Evolutionary conservation across 2,888 invertebrate species (phyloP), one percentile per base, ranked within the genome.

Genomic region (Pherbina coryleti): DNA sequence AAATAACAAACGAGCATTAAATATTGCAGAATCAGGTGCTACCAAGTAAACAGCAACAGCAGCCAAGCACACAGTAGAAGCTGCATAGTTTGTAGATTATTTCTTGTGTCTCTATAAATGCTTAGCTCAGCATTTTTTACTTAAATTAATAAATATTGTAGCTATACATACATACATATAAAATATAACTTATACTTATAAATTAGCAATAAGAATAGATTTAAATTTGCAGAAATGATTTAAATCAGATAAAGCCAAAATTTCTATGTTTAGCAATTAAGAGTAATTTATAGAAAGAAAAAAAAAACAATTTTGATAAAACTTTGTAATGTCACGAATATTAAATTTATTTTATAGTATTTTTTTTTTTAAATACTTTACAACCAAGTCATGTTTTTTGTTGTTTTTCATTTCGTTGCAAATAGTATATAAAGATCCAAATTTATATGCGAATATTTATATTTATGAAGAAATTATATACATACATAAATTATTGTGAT

Each of bases 321-420:
- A 37, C 19, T 37, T 17, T 66, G 37, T 34, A 66, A 66, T 66
- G 34, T 19, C 79, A 84, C 84, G 85, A 84, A 84, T 84, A 84
- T 84, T 84, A 85, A 79, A 78, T 57, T 79, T 84, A 84, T 80
- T 82, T 79, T 77, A 25, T 82, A 81, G 74, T 78, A 81, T 78
- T 62, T 80, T 83, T 84, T 84, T 83, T 79, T 75, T 83, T 8
- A 67, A 67, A n/a, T 22, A n/a, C 0, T 37, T n/a, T 37, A 67
- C 7, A 37, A 5, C 37, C 37, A 44, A 22, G 44, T 44, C 37
- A 34, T 34, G 17, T 34, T 34, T 67, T 34, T 67, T 37, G 17
- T 19, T 19, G 19, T 67, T n/a, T 67, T 37, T 34, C 9, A 9
- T n/a, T 34, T 83, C 79, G 84, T 78, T 82, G 80, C 83, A 82